These are phyloP conservation scores for Phoenicopterus ruber DNA, from an alignment of 2,113 vertebrate genomes.

Conservation along the genomic window DNA sequence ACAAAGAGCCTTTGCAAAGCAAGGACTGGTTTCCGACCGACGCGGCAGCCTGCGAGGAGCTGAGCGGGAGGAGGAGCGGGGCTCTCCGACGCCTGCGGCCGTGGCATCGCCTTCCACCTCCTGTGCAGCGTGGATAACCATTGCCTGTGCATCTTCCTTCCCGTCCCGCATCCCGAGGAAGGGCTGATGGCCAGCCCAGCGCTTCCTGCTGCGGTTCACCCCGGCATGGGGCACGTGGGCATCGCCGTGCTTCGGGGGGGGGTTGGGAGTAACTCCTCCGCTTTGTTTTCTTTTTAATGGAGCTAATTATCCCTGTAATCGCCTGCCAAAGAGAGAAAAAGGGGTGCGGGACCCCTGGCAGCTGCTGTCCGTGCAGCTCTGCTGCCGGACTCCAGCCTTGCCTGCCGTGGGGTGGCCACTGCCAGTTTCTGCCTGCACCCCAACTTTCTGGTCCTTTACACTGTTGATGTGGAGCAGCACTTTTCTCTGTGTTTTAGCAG, in stretches of 20 bases:
- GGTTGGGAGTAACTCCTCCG: neutral
- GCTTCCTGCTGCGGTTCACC: neutral
- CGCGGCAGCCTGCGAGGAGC: neutral
- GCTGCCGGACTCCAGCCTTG: neutral
- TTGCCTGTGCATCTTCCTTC: neutral
- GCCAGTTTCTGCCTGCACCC: constrained; percentile 19
- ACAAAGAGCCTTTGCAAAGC: neutral
- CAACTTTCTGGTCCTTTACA: constrained; percentile 54
- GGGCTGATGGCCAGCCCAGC: neutral
- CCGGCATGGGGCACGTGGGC: rapidly evolving
- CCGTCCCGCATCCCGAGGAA: neutral
- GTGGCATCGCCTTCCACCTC: neutral
- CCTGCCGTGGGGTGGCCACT: neutral
- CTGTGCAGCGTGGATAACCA: neutral
- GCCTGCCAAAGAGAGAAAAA: constrained; percentile 16
- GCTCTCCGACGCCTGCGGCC: neutral
- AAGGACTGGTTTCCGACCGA: neutral
- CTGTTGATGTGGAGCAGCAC: constrained; percentile 69
- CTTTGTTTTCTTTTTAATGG: neutral
- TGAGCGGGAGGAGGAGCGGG: neutral
- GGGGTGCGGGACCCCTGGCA: neutral
- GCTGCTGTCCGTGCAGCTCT: neutral
- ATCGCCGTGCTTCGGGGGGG: rapidly evolving
- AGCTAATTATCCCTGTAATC: neutral
- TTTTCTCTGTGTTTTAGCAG: constrained; percentile 84